Conservation (phyloP, 2,888 invertebrate genomes). For the Limnephilus lunatus region DNA sequence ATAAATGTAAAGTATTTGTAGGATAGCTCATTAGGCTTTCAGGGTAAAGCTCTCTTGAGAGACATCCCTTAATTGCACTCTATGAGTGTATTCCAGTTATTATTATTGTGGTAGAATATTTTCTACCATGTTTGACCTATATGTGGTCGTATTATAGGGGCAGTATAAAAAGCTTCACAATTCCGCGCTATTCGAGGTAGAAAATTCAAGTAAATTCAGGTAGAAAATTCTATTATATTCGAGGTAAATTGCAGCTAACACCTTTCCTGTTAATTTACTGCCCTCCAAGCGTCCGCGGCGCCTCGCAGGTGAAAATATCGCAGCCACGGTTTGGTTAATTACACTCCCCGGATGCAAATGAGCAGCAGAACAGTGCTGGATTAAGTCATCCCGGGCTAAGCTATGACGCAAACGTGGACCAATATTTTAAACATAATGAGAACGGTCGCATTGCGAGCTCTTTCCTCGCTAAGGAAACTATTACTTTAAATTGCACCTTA, state of each 20-base stretch:
- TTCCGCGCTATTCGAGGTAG: background rate
- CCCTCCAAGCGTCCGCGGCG: conserved; percentile 39
- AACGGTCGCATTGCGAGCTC: background rate
- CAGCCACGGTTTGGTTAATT: conserved; percentile 52
- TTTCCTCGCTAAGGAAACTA: background rate
- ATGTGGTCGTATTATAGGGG: background rate
- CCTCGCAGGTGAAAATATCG: conserved; percentile 52
- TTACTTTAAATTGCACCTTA: background rate
- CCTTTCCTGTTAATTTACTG: conserved; percentile 55
- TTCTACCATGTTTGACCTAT: background rate
- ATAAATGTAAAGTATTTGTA: background rate
- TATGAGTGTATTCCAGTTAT: background rate
- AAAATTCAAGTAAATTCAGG: background rate
- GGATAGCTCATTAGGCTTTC: background rate
- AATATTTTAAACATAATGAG: background rate
- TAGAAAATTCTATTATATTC: conserved; percentile 2
- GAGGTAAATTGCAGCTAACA: conserved; percentile 50
- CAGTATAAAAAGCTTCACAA: background rate
- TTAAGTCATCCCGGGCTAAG: background rate
- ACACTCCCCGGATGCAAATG: conserved; percentile 53
- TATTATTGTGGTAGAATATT: background rate
- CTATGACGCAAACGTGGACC: background rate
- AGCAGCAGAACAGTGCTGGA: conserved; percentile 39
- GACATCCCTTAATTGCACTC: no score
- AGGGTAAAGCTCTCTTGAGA: background rate